Conservation (phyloP, 1,140 invertebrate genomes). For the Telenomus remus region DNA sequence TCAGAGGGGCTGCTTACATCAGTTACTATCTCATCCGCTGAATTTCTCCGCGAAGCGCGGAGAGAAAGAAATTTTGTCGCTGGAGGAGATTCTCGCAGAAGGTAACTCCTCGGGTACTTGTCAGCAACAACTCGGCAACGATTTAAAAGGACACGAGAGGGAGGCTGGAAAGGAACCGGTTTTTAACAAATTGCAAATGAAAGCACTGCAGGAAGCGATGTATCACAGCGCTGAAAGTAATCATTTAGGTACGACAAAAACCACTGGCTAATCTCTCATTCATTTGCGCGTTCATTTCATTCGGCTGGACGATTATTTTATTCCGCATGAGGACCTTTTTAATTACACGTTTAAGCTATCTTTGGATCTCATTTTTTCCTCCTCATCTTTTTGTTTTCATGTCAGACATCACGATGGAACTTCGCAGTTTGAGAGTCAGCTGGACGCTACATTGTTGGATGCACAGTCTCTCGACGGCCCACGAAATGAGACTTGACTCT, state of each 20-base stretch:
- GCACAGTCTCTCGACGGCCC: conserved; percentile 89
- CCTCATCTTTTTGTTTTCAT: neutral
- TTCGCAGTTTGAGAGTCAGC: conserved; percentile 87
- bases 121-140: conserved; percentile 65
- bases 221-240: conserved; percentile 94
- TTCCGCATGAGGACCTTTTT: conserved; percentile 1
- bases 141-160: conserved; percentile 70
- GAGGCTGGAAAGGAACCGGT: conserved; percentile 74
- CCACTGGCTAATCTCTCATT: conserved; percentile 27
- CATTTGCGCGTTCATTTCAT: conserved; percentile 9
- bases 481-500: conserved; percentile 86
- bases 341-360: neutral
- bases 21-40: conserved; percentile 85
- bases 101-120: conserved; percentile 74
- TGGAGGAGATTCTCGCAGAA: conserved; percentile 93
- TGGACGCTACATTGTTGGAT: conserved; percentile 96
- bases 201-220: conserved; percentile 92
- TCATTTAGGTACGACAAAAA: conserved; percentile 81
- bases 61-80: conserved; percentile 85
- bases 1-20: conserved; percentile 84
- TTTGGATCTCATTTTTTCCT: neutral
- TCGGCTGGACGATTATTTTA: conserved; percentile 15
- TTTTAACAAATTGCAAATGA: conserved; percentile 88
- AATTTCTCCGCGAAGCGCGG: conserved; percentile 78
- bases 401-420: conserved; percentile 88